Evolutionary conservation across 2,888 invertebrate genomes (phyloP).

Genomic region (Apodemia duryi): DNA sequence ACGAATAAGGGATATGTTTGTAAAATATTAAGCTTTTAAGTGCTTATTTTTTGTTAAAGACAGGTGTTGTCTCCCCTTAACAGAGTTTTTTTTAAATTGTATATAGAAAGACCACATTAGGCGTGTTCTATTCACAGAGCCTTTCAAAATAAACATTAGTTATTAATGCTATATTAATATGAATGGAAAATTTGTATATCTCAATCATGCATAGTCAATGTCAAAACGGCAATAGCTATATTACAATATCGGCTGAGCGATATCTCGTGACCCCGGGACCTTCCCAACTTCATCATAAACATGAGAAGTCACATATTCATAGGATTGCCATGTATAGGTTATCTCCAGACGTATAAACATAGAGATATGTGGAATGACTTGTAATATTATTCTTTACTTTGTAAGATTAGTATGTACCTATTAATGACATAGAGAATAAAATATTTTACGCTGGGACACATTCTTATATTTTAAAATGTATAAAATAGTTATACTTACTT

Average conservation of each 20-base stretch:
- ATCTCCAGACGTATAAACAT: not conserved
- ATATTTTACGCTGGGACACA: too few relatives aligned
- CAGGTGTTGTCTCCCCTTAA: too few relatives aligned
- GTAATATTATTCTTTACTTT: too few relatives aligned
- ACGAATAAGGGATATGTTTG: too few relatives aligned
- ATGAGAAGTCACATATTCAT: not conserved
- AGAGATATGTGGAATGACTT: not conserved
- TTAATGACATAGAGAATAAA: too few relatives aligned
- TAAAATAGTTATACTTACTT: slow-evolving; percentile 79
- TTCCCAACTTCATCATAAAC: slow-evolving; percentile 6
- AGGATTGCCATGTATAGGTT: not conserved
- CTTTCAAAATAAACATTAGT: not conserved
- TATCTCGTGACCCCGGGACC: slow-evolving; percentile 7
- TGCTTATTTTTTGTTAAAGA: too few relatives aligned
- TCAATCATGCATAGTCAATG: not conserved
- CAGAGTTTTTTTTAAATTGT: too few relatives aligned
- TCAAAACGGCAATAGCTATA: slow-evolving; percentile 2
- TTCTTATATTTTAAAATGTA: too few relatives aligned
- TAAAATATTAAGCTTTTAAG: too few relatives aligned
- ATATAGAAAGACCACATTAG: too few relatives aligned
- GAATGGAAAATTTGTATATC: not conserved
- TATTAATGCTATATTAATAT: not conserved
- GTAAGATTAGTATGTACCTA: too few relatives aligned
- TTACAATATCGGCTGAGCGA: not conserved
- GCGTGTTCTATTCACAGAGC: not conserved